Percentiles rank a stretch among this genome's conserved stretches.
Conservation (phyloP, 2,888 invertebrate genomes). For the Xestia rhomboidea region DNA sequence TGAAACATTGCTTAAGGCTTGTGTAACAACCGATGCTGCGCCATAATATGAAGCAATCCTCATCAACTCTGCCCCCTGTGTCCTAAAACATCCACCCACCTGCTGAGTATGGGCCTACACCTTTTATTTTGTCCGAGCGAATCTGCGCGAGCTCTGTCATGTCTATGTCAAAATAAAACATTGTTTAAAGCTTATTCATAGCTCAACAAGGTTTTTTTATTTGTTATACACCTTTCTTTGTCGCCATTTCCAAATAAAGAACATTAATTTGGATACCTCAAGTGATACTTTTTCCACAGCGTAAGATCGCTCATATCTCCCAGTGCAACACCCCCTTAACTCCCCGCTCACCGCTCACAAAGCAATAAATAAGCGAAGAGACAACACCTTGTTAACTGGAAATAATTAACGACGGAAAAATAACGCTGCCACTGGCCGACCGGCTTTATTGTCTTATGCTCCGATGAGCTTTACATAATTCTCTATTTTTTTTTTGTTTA, state of each 20-base stretch:
- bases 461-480: slow-evolving; percentile 59
- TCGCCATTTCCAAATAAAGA: not conserved
- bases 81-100: not conserved
- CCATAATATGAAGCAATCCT: not conserved
- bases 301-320: slow-evolving; percentile 30
- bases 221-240: not conserved
- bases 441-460: slow-evolving; percentile 63
- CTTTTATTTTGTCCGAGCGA: not conserved
- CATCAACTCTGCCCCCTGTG: not conserved
- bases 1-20: slow-evolving; percentile 76
- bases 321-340: slow-evolving; percentile 50
- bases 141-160: not conserved
- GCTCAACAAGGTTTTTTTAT: not conserved
- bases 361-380: slow-evolving; percentile 88
- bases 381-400: slow-evolving; percentile 90
- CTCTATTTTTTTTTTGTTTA: slow-evolving; percentile 44
- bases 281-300: not conserved
- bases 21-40: slow-evolving; percentile 45
- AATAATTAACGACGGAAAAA: slow-evolving; percentile 89
- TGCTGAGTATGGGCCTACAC: not conserved
- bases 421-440: slow-evolving; percentile 74
- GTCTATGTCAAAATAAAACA: not conserved
- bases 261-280: not conserved
- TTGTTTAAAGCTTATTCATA: not conserved
- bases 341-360: slow-evolving; percentile 78